Percentiles rank a stretch among this genome's conserved stretches.
phyloP scores from a whole-genome alignment of 2,113 vertebrate species.

The Archilochus colubris region DNA sequence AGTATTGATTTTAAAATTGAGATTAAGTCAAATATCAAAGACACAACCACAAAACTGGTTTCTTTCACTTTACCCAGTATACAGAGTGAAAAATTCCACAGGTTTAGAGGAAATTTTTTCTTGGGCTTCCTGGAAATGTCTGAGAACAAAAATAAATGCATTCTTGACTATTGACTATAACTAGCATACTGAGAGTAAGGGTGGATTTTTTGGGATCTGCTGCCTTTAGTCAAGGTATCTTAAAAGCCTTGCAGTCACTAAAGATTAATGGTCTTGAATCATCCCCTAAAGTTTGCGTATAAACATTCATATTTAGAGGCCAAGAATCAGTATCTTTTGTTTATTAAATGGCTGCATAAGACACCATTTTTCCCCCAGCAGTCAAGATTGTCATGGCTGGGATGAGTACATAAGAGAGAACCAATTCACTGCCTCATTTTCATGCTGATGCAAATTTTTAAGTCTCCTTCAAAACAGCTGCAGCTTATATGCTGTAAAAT shows the following conservation, averaged over 20 bases:
- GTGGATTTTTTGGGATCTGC: not conserved
- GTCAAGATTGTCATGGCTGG: not conserved
- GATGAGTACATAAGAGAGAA: not conserved
- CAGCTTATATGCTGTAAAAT: not conserved
- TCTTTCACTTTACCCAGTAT: not conserved
- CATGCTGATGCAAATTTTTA: not conserved
- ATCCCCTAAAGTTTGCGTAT: not conserved
- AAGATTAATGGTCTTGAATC: not conserved
- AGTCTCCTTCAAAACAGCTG: not conserved
- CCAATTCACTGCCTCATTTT: not conserved
- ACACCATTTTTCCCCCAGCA: not conserved
- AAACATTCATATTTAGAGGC: not conserved
- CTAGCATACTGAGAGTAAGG: not conserved
- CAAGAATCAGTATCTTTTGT: not conserved
- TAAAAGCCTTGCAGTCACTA: not conserved
- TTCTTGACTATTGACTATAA: not conserved
- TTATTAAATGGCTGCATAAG: not conserved
- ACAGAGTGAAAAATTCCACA: not conserved
- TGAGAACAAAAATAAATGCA: not conserved
- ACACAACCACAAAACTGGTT: not conserved
- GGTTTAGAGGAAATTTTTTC: not conserved
- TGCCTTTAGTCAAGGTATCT: not conserved
- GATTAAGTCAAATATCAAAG: not conserved
- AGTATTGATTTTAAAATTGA: not conserved
- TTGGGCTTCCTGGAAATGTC: not conserved